Evolutionary conservation across 2,797 vertebrate genomes (phyloP), one percentile per base, ranked within the genome.

Genomic region (Typhlichthys subterraneus): DNA sequence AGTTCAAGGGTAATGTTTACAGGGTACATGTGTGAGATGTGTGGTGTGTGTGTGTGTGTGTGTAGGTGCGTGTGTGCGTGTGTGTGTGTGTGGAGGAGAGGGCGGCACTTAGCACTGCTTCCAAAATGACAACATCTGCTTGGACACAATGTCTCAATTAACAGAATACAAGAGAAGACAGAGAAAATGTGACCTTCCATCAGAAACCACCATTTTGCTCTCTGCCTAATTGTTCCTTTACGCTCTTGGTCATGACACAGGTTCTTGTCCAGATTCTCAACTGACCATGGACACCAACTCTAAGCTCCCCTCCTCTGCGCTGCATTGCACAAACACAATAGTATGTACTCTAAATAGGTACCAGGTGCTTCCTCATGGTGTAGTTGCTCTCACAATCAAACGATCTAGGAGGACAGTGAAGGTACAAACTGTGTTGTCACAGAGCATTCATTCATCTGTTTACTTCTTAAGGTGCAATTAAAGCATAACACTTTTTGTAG

Each of bases 351-450:
- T 63, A 84, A 88, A 91, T 89, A 75, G 73, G 80, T 83, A 78
- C 81, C 88, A 90, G 87, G 84, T 91, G 87, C 65, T 85, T 88
- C 77, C 85, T 86, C 53, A 10, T 42, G 61, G 65, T 0, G 4
- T 19, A 51, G 70, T 66, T 67, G 3, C 73, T 80, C 67, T 71
- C 81, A 76, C 53, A 73, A 53, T 53, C 17, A 45, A 45, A 60
- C 49, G 59, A 38, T 52, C 42, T 59, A 57, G 66, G 63, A 67
- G 65, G 65, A 59, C 68, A 65, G 60, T 17, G 17, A 69, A 69
- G 45, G 45, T 53, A 45, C 49, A 29, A 53, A 61, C 63, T 57
- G 65, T 19, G 48, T 47, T 6, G 23, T 46, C 75, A 72, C 54
- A 45, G 17, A 5, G 60, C 12, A 12, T 23, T 12, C 4, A 48